Evolutionary conservation across 2,113 vertebrate species (phyloP).

Genomic region (Diphyllodes magnificus): DNA sequence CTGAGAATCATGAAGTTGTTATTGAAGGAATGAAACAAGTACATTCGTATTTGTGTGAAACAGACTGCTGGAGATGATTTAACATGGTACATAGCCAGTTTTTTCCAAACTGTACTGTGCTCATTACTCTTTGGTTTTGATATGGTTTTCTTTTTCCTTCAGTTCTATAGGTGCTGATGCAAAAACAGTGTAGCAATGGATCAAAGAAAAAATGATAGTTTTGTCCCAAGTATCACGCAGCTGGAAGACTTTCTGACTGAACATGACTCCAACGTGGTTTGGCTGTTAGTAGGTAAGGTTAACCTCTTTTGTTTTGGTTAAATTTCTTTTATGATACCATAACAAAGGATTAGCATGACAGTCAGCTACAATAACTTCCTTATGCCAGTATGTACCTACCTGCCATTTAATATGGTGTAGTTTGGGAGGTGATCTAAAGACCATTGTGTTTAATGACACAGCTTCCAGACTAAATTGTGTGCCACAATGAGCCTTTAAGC

Average conservation of each 20-base stretch:
- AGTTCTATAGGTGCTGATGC: conserved; percentile 44
- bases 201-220: conserved; percentile 84
- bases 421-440: not conserved
- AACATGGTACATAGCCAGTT: rapidly evolving
- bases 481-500: not conserved
- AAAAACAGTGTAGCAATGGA: conserved; percentile 70
- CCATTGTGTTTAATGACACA: not conserved
- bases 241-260: conserved; percentile 89
- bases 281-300: conserved; percentile 91
- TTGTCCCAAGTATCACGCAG: conserved; percentile 84
- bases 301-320: not conserved
- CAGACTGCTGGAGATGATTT: not conserved
- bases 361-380: not conserved
- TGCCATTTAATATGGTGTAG: not conserved
- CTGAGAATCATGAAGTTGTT: not conserved
- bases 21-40: not conserved
- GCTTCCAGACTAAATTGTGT: not conserved
- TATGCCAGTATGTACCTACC: not conserved
- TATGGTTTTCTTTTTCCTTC: not conserved
- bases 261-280: conserved; percentile 94
- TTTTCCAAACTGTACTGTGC: not conserved
- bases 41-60: not conserved
- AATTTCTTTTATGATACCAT: not conserved
- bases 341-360: not conserved
- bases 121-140: not conserved